phyloP scores from a whole-genome alignment of 2,888 invertebrate genomes.

The Apotomis betuletana region DNA sequence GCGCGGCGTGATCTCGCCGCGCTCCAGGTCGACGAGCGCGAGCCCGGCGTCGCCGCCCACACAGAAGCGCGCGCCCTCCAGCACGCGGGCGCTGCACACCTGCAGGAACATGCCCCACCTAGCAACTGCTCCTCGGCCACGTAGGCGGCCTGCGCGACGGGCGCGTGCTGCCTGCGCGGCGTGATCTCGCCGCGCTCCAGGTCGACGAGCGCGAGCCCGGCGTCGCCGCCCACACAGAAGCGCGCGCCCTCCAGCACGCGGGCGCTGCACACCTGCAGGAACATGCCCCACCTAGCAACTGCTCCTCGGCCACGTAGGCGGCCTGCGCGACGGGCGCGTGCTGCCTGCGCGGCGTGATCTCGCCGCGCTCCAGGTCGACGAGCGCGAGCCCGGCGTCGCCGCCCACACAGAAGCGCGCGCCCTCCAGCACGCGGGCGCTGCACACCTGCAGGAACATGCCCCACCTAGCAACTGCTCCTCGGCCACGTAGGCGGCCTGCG shows the following conservation, averaged over 20 bases:
- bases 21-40: conserved; percentile 96
- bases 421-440: conserved; percentile 93
- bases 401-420: conserved; percentile 89
- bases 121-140: conserved; percentile 89
- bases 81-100: conserved; percentile 90
- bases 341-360: conserved; percentile 68
- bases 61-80: conserved; percentile 92
- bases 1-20: conserved; percentile 92
- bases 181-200: conserved; percentile 90
- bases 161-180: conserved; percentile 57
- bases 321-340: conserved; percentile 62
- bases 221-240: conserved; percentile 83
- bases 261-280: conserved; percentile 87
- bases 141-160: conserved; percentile 83
- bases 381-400: conserved; percentile 77
- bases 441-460: conserved; percentile 85
- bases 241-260: conserved; percentile 94
- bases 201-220: conserved; percentile 84
- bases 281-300: conserved; percentile 81
- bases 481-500: conserved; percentile 87
- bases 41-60: conserved; percentile 97
- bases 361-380: conserved; percentile 91
- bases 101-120: conserved; percentile 82
- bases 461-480: conserved; percentile 87
- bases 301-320: conserved; percentile 92